A percentile compares a stretch with the other conserved stretches of the same genome.
Evolutionary conservation across 2,888 invertebrate species (phyloP).

Genomic region (Drosophila mayaguana): DNA sequence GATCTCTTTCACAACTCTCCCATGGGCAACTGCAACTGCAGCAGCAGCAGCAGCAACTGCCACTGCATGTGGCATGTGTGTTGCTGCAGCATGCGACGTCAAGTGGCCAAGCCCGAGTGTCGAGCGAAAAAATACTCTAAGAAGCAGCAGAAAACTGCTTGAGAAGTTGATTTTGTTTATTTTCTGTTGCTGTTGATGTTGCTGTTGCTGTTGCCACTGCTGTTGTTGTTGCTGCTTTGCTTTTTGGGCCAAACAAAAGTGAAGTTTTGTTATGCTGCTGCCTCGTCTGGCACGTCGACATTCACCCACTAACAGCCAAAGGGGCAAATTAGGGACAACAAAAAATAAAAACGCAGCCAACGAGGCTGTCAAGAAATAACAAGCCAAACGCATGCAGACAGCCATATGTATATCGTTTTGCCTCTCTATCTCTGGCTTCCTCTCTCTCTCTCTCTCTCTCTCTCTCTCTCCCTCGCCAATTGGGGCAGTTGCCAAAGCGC

Average conservation of each 20-base stretch:
- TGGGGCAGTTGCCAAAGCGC: constrained; percentile 56
- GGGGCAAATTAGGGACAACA: constrained; percentile 67
- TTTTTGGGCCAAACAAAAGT: constrained; percentile 79
- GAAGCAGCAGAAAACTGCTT: constrained; percentile 48
- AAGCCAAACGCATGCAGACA: constrained; percentile 48
- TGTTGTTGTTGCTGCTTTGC: constrained; percentile 22
- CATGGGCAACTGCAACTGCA: constrained; percentile 18
- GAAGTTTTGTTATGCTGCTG: constrained; percentile 45
- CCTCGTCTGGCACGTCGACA: constrained; percentile 59
- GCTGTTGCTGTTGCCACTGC: constrained; percentile 14
- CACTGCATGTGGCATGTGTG: constrained; percentile 19
- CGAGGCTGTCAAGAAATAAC: constrained; percentile 64
- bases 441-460: constrained; percentile 17
- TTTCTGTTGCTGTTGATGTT: constrained; percentile 38
- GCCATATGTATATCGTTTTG: constrained; percentile 7
- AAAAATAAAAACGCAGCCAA: constrained; percentile 53
- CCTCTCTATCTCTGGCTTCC: constrained; percentile 15
- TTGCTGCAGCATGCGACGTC: constrained; percentile 35
- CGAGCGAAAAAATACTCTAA: constrained; percentile 36
- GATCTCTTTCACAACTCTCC: constrained; percentile 36
- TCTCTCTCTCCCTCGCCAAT: constrained; percentile 22
- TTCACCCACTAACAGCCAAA: constrained; percentile 76
- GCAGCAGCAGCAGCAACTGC: neutral
- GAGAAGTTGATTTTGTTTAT: constrained; percentile 49
- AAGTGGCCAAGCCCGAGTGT: constrained; percentile 55